phyloP scores from a whole-genome alignment of 2,113 vertebrate species.

The Leptodactylus fuscus region DNA sequence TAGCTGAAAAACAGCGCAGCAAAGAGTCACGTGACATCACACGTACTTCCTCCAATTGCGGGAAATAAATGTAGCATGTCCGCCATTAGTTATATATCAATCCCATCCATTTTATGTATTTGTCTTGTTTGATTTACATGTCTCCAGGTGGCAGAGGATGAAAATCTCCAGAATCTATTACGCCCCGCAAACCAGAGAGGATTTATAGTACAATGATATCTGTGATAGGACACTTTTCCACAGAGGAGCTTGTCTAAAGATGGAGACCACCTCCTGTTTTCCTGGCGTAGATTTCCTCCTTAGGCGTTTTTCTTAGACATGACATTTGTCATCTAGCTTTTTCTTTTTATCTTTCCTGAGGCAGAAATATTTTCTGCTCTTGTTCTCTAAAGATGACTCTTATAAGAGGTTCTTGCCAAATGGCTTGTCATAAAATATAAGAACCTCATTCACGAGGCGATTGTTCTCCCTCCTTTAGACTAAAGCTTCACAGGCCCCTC shows the following conservation, averaged over 20 bases:
- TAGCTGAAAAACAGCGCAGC: neutral
- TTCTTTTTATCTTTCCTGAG: conserved; percentile 47
- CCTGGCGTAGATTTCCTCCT: conserved; percentile 43
- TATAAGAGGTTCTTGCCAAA: conserved; percentile 49
- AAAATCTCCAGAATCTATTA: conserved; percentile 39
- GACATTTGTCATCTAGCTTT: conserved; percentile 52
- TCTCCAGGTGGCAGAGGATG: conserved; percentile 34
- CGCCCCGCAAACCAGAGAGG: conserved; percentile 14
- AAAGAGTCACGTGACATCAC: neutral
- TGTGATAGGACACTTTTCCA: conserved; percentile 35
- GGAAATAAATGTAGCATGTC: conserved; percentile 15
- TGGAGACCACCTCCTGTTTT: conserved; percentile 49
- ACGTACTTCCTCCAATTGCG: neutral
- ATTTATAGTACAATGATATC: conserved; percentile 41
- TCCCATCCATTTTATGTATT: conserved; percentile 46
- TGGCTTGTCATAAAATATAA: conserved; percentile 40
- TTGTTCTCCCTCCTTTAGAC: conserved; percentile 11
- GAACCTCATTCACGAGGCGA: conserved; percentile 21
- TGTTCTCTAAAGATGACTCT: conserved; percentile 36
- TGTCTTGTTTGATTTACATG: conserved; percentile 47
- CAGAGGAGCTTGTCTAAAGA: conserved; percentile 11
- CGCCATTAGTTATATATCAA: conserved; percentile 35
- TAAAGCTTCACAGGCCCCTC: neutral
- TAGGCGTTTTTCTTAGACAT: conserved; percentile 35
- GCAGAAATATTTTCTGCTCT: conserved; percentile 43